phyloP scores from a whole-genome alignment of 1,140 invertebrate genomes.

The Heterodera schachtii region DNA sequence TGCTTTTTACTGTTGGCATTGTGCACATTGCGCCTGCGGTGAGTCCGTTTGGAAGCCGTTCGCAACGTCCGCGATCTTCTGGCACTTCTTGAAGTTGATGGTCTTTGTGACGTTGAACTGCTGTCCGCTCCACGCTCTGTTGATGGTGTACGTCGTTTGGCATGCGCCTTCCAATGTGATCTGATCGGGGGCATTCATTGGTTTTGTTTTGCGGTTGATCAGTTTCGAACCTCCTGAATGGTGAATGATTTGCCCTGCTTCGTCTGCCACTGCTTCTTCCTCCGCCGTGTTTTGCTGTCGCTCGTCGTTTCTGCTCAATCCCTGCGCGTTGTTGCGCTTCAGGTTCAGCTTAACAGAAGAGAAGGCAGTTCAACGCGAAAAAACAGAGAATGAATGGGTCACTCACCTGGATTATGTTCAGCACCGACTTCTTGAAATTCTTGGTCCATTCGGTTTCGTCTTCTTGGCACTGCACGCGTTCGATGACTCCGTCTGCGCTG shows the following conservation, averaged over 20 bases:
- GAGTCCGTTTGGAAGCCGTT: constrained; percentile 37
- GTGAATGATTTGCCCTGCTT: constrained; percentile 29
- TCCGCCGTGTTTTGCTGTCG: background rate
- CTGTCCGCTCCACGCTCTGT: constrained; percentile 11
- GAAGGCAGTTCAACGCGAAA: background rate
- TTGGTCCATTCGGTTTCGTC: constrained; percentile 41
- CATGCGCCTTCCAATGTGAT: constrained; percentile 45
- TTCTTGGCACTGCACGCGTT: constrained; percentile 41
- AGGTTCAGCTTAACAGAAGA: constrained; percentile 12
- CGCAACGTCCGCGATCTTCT: constrained; percentile 43
- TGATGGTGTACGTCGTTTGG: constrained; percentile 40
- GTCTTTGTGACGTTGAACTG: constrained; percentile 59
- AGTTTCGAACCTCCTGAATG: constrained; percentile 39
- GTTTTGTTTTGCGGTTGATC: background rate
- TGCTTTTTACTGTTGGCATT: constrained; percentile 10
- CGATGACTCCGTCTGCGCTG: constrained; percentile 41
- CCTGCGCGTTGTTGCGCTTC: constrained; percentile 30
- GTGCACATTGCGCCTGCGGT: constrained; percentile 17
- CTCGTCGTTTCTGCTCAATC: background rate
- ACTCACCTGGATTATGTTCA: constrained; percentile 41
- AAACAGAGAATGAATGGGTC: background rate
- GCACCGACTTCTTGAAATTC: constrained; percentile 43
- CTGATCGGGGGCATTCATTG: constrained; percentile 20
- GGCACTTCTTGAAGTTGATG: constrained; percentile 59
- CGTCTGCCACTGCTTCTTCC: background rate